A percentile compares a stretch with the other conserved stretches of the same genome.
These are phyloP conservation scores for Auanema freiburgensis DNA, from an alignment of 2,888 invertebrate species.

Conservation along the genomic window DNA sequence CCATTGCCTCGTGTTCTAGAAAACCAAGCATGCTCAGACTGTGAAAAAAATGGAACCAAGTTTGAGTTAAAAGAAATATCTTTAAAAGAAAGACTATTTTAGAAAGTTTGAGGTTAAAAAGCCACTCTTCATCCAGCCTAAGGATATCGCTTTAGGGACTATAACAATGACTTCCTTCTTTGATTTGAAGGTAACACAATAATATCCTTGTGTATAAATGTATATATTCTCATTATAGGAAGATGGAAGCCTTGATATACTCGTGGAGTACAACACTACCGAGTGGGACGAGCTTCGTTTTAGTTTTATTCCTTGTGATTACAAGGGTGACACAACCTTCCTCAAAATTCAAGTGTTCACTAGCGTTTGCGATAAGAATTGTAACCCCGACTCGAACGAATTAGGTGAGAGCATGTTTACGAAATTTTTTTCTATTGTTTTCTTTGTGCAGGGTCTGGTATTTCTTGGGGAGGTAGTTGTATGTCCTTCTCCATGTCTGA, in stretches of 20 bases:
- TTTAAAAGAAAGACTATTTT: not conserved
- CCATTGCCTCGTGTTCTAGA: constrained; percentile 22
- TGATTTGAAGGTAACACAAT: constrained; percentile 18
- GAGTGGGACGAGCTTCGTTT: constrained; percentile 1
- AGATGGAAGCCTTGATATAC: constrained; percentile 62
- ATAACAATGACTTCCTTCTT: constrained; percentile 36
- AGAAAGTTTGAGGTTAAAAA: constrained; percentile 42
- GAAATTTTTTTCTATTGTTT: not conserved
- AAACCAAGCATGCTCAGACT: constrained; percentile 43
- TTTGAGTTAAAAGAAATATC: too few species aligned
- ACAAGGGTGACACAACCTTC: constrained; percentile 63
- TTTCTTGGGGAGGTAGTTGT: constrained; percentile 61
- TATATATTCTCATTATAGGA: constrained; percentile 54
- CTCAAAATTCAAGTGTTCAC: constrained; percentile 62
- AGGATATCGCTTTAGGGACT: constrained; percentile 30
- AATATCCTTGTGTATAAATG: not conserved
- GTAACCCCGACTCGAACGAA: constrained; percentile 25
- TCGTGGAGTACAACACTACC: constrained; percentile 51
- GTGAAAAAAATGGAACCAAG: constrained; percentile 39
- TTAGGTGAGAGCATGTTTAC: constrained; percentile 2
- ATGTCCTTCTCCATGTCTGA: constrained; percentile 54
- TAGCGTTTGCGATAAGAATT: constrained; percentile 33
- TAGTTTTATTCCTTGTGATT: constrained; percentile 39
- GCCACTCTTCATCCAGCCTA: constrained; percentile 31
- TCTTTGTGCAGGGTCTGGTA: constrained; percentile 52